Evolutionary conservation across 2,113 vertebrate genomes (phyloP).

Genomic region (Sclerurus mexicanus): DNA sequence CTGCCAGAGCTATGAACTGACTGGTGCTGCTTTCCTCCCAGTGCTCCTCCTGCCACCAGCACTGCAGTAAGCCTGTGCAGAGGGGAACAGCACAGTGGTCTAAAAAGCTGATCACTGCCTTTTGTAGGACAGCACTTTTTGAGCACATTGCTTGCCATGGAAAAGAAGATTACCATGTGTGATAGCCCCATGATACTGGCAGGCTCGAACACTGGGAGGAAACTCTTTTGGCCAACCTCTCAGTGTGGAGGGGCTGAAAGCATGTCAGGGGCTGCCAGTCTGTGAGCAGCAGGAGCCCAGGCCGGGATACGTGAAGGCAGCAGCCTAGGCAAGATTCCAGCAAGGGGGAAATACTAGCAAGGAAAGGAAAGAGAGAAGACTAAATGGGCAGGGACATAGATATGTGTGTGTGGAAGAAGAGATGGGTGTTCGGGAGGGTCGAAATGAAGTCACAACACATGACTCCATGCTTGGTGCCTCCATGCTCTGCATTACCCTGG

Average conservation of each 20-base stretch:
- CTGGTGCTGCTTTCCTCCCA: background rate
- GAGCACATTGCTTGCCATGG: fast-evolving
- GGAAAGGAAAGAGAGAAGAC: background rate
- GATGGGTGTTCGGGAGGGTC: background rate
- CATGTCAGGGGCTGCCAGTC: background rate
- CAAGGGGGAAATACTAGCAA: background rate
- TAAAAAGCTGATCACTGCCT: background rate
- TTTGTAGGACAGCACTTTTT: background rate
- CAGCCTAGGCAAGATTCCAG: constrained; percentile 16
- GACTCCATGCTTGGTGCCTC: background rate
- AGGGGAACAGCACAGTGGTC: background rate
- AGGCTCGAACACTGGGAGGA: background rate
- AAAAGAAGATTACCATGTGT: background rate
- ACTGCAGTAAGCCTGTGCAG: background rate
- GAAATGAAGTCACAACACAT: background rate
- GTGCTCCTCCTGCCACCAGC: background rate
- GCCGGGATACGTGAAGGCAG: background rate
- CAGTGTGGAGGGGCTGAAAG: background rate
- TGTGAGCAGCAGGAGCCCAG: background rate
- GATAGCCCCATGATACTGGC: background rate
- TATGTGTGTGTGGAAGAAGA: background rate
- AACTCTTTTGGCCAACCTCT: background rate
- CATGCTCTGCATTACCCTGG: fast-evolving
- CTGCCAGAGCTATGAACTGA: background rate
- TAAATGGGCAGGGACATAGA: background rate